Percentiles rank a stretch among this genome's conserved stretches.
Conservation (phyloP, 2,888 invertebrate genomes). For the Perizoma affinitatum region DNA sequence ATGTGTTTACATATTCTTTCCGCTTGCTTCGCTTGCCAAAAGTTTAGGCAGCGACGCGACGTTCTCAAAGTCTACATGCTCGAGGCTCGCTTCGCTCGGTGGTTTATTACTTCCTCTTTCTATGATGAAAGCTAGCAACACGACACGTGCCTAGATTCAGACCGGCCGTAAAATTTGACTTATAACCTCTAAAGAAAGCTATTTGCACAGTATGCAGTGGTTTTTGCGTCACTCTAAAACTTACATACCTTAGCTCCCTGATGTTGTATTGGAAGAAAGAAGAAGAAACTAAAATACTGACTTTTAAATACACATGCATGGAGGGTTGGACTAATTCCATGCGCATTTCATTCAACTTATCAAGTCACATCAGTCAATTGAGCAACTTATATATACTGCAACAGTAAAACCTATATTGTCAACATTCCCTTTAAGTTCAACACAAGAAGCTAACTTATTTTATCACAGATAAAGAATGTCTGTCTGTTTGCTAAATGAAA, state of each 20-base stretch:
- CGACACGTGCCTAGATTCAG: no score
- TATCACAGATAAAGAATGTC: no score
- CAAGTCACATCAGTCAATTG: background rate
- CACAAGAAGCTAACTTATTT: no score
- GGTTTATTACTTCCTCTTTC: no score
- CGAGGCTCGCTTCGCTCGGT: no score
- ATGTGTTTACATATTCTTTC: no score
- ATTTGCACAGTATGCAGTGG: constrained; percentile 11
- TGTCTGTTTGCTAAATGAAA: no score
- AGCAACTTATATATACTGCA: background rate
- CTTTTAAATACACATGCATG: constrained; percentile 16
- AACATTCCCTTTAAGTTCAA: no score
- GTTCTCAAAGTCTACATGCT: no score
- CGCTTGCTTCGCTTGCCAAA: no score
- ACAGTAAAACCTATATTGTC: background rate
- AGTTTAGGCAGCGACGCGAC: no score
- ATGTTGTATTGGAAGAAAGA: constrained; percentile 61
- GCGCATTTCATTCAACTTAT: constrained; percentile 7
- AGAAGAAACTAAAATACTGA: constrained; percentile 45
- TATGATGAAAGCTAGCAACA: no score
- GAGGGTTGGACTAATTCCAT: constrained; percentile 4
- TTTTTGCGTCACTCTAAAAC: constrained; percentile 20
- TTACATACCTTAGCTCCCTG: constrained; percentile 80
- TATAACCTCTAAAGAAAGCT: constrained; percentile 7
- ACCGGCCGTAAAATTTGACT: background rate